Evolutionary conservation across 2,888 invertebrate species (phyloP).

Genomic region (Eurytoma adleriae): DNA sequence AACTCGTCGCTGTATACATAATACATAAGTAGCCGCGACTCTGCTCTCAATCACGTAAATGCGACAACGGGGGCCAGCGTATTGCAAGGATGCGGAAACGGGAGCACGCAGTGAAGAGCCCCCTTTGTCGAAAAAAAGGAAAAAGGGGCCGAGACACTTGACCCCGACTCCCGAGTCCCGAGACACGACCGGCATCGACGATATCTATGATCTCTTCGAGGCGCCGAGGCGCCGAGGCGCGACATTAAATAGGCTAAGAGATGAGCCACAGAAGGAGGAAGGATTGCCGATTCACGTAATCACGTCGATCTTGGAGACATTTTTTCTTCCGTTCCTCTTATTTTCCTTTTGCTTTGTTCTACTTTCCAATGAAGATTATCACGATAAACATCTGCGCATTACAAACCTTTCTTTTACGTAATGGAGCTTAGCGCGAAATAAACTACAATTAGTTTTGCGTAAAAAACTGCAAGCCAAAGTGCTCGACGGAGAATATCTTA

Average conservation of each 20-base stretch:
- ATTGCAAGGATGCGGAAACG: neutral
- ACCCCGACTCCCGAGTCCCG: neutral
- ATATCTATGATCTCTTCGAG: neutral
- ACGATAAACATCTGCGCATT: neutral
- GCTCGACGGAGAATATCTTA: neutral
- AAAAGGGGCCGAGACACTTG: constrained; percentile 14
- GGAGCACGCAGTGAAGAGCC: constrained; percentile 8
- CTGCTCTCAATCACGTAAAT: neutral
- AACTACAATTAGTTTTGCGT: neutral
- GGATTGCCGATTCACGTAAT: neutral
- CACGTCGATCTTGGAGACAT: neutral
- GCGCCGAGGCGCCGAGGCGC: neutral
- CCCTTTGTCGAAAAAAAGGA: constrained; percentile 5
- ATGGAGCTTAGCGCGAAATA: too few species aligned
- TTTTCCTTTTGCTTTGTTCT: neutral
- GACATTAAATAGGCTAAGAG: constrained; percentile 23
- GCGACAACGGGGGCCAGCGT: too few species aligned
- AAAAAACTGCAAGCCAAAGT: too few species aligned
- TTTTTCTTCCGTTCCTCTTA: neutral
- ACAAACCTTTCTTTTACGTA: neutral
- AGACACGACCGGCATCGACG: neutral
- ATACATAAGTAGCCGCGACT: neutral
- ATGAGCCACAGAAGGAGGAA: neutral
- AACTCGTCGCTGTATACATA: neutral
- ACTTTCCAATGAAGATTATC: neutral